Conservation (phyloP, 2,113 vertebrate genomes). For the Artemisiospiza belli region DNA sequence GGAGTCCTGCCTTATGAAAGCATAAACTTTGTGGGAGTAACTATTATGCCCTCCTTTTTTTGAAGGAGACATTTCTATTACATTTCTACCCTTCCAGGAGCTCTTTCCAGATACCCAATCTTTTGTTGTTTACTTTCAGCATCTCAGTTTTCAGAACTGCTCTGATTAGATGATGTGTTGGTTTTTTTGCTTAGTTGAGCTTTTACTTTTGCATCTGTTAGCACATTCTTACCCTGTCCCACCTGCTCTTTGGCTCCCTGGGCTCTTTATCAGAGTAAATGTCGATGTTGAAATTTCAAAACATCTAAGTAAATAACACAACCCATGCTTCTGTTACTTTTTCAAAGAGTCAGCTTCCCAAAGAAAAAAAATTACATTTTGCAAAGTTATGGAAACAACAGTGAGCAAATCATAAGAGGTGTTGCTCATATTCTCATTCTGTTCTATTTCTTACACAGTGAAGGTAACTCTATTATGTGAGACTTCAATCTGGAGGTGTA, state of each 20-base stretch:
- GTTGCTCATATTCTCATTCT: background rate
- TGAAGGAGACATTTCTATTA: background rate
- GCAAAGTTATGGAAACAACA: background rate
- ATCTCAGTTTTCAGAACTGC: background rate
- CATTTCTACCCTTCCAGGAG: background rate
- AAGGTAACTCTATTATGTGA: background rate
- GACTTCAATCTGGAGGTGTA: background rate
- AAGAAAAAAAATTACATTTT: background rate
- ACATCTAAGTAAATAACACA: constrained; percentile 6
- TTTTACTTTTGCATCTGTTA: background rate
- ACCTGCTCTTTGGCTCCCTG: background rate
- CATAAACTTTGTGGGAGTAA: background rate
- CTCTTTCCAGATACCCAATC: background rate
- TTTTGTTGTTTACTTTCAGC: background rate
- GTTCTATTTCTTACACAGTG: background rate
- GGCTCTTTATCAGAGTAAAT: background rate
- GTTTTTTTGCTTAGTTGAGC: background rate
- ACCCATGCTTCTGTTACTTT: constrained; percentile 4
- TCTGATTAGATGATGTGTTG: background rate
- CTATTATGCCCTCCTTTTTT: background rate
- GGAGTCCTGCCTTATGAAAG: background rate
- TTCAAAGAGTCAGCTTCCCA: background rate
- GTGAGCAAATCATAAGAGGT: background rate
- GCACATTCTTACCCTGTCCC: background rate
- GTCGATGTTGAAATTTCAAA: background rate